These are phyloP conservation scores for Pygoscelis adeliae DNA, from an alignment of 2,113 vertebrate genomes.

Conservation along the genomic window DNA sequence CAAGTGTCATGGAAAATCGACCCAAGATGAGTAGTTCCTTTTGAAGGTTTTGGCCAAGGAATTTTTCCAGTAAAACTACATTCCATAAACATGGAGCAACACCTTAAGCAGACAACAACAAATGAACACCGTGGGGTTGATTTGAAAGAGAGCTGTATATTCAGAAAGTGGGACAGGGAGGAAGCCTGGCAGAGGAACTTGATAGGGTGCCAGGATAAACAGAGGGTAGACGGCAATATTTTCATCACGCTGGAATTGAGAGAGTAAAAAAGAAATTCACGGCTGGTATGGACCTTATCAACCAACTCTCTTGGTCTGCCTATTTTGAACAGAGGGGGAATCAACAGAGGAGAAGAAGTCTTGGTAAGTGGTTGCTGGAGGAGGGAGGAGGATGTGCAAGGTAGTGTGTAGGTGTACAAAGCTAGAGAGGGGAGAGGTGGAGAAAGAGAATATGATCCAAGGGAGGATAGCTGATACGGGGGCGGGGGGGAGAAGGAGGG, in stretches of 20 bases:
- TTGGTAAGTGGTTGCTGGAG: constrained; percentile 25
- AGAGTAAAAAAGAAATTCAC: not conserved
- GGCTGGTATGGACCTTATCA: constrained; percentile 23
- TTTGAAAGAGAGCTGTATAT: constrained; percentile 24
- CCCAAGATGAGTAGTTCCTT: constrained; percentile 55
- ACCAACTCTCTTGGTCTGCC: constrained; percentile 10
- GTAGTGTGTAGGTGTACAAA: not conserved
- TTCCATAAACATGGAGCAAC: constrained; percentile 66
- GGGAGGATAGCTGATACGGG: not conserved
- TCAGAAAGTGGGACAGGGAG: constrained; percentile 7
- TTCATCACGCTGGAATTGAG: not conserved
- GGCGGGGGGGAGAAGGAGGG: not conserved
- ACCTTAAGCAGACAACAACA: constrained; percentile 49
- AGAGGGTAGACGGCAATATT: not conserved
- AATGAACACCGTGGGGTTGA: not conserved
- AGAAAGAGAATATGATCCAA: not conserved
- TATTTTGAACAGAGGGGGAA: not conserved
- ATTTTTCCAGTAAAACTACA: constrained; percentile 66
- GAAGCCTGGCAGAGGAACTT: constrained; percentile 1
- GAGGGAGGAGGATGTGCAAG: not conserved
- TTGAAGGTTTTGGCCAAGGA: constrained; percentile 55
- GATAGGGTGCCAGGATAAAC: constrained; percentile 15
- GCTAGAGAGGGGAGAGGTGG: not conserved
- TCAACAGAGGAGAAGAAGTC: not conserved
- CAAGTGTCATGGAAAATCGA: constrained; percentile 37